Conservation (phyloP, 2,113 vertebrate species). For the Lonchura striata region DNA sequence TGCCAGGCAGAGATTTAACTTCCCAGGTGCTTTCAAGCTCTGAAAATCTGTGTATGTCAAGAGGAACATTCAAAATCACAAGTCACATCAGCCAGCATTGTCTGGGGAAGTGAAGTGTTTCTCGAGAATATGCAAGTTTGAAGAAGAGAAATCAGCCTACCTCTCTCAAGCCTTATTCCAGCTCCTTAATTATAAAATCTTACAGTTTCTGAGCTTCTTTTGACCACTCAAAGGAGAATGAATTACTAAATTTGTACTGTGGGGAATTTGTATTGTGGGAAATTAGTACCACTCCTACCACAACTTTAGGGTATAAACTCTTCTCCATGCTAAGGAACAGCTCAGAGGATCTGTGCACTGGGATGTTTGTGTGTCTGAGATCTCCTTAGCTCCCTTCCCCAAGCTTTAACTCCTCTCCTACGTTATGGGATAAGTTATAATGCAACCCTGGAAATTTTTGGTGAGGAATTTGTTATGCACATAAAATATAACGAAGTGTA, state of each 20-base stretch:
- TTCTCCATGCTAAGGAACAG: background rate
- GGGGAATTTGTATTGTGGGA: constrained; percentile 9
- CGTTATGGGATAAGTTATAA: background rate
- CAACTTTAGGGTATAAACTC: background rate
- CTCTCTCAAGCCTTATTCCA: background rate
- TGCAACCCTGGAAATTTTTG: background rate
- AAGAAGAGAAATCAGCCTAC: constrained; percentile 20
- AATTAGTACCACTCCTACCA: background rate
- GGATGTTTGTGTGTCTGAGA: background rate
- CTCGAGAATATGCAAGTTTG: background rate
- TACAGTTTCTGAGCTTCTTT: background rate
- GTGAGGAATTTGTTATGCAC: background rate
- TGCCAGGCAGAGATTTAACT: background rate
- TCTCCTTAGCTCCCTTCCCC: background rate
- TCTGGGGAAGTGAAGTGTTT: constrained; percentile 36
- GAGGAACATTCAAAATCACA: constrained; percentile 22
- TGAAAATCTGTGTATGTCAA: constrained; percentile 8
- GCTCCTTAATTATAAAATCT: constrained; percentile 43
- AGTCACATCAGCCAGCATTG: constrained; percentile 5
- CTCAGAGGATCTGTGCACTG: background rate
- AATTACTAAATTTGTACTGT: constrained; percentile 18
- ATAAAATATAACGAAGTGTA: background rate
- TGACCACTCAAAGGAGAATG: constrained; percentile 15
- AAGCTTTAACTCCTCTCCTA: background rate
- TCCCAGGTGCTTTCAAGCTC: background rate